phyloP scores from a whole-genome alignment of 2,797 vertebrate species.

The Danio choprae region DNA sequence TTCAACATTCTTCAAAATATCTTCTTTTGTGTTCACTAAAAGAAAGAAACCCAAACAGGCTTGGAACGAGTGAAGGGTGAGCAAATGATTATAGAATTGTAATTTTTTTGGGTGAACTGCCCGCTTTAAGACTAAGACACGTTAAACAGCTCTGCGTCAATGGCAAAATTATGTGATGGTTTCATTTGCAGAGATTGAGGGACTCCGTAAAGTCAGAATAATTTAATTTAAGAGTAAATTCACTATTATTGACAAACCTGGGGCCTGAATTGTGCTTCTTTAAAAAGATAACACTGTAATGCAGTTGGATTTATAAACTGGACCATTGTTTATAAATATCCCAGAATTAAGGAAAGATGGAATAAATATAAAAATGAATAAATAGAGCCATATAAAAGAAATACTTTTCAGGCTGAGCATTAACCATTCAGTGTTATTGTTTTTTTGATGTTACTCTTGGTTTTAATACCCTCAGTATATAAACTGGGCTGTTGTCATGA shows the following conservation, averaged over 20 bases:
- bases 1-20: too few relatives aligned
- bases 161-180: background rate
- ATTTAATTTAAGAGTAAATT: background rate
- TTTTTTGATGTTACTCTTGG: background rate
- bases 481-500: background rate
- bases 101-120: background rate
- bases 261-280: too few relatives aligned
- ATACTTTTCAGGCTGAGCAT: background rate
- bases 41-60: too few relatives aligned
- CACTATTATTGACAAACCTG: too few relatives aligned
- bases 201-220: background rate
- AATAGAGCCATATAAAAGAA: constrained; percentile 7
- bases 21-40: too few relatives aligned
- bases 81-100: background rate
- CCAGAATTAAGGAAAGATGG: background rate
- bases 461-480: background rate
- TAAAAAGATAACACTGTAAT: constrained; percentile 15
- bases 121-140: constrained; percentile 12
- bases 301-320: background rate
- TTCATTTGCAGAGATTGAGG: background rate
- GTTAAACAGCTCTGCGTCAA: background rate
- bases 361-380: too few relatives aligned
- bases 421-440: background rate
- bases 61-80: background rate
- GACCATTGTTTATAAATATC: background rate